Percentiles rank a stretch among this genome's conserved stretches.
Conservation (phyloP, 2,113 vertebrate genomes). For the Puntigrus tetrazona region DNA sequence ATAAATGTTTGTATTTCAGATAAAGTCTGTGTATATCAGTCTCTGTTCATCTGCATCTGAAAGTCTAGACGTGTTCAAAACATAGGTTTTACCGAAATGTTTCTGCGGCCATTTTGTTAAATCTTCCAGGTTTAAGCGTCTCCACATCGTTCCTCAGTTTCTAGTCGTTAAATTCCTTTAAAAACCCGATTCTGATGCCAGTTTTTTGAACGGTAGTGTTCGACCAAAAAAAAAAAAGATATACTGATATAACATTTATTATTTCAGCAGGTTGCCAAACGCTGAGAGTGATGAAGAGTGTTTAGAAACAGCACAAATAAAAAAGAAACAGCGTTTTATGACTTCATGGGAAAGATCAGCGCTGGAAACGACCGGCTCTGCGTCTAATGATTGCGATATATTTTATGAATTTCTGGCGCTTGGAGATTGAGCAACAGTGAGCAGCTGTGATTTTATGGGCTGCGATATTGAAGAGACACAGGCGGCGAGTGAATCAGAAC, state of each 20-base stretch:
- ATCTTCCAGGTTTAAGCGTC: no score
- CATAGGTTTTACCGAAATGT: no score
- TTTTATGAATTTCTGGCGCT: neutral
- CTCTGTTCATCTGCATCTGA: no score
- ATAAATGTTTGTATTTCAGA: no score
- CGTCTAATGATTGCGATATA: neutral
- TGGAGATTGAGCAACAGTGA: neutral
- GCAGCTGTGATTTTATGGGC: neutral
- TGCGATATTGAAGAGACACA: neutral
- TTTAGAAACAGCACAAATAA: neutral
- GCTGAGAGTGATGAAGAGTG: neutral
- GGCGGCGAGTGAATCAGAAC: neutral
- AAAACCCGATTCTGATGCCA: neutral
- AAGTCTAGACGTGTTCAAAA: no score
- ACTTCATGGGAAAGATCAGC: neutral
- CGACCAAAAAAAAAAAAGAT: neutral
- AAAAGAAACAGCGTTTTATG: neutral
- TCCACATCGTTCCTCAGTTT: neutral
- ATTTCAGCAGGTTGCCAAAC: neutral
- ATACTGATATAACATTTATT: neutral
- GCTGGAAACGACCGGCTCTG: neutral
- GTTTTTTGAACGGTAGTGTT: neutral
- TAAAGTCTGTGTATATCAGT: no score
- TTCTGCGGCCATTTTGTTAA: no score
- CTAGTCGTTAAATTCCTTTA: neutral